phyloP scores from a whole-genome alignment of 2,888 invertebrate genomes.

The Polyploca ridens region DNA sequence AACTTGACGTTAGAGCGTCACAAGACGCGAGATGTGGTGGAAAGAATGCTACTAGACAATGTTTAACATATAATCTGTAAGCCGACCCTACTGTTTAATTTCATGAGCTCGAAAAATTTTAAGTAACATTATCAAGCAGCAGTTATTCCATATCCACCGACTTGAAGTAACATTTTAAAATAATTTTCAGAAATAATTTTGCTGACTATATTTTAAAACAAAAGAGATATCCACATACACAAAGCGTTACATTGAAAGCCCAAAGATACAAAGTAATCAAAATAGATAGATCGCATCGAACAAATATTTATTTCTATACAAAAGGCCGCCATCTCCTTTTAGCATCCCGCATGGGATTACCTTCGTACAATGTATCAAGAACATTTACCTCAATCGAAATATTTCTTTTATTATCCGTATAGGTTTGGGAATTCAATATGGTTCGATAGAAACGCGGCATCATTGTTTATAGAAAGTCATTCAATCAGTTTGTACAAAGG shows the following conservation, averaged over 20 bases:
- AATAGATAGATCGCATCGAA: slow-evolving; percentile 6
- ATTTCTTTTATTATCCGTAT: slow-evolving; percentile 51
- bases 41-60: slow-evolving; percentile 34
- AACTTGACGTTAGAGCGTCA: slow-evolving; percentile 68
- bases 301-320: slow-evolving; percentile 6
- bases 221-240: background rate
- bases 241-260: background rate
- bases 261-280: slow-evolving; percentile 4
- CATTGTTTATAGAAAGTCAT: slow-evolving; percentile 79
- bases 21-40: slow-evolving; percentile 44
- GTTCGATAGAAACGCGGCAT: slow-evolving; percentile 60
- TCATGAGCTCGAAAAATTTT: background rate
- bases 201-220: background rate
- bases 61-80: background rate
- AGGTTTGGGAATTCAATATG: slow-evolving; percentile 38
- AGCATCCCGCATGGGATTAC: slow-evolving; percentile 10
- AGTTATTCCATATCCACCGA: too few relatives aligned
- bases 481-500: slow-evolving; percentile 71
- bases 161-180: too few relatives aligned
- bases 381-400: slow-evolving; percentile 38
- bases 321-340: slow-evolving; percentile 9
- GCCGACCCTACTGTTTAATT: too few relatives aligned
- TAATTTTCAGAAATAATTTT: too few relatives aligned
- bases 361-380: slow-evolving; percentile 34
- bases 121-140: too few relatives aligned